Percentiles rank a stretch among this genome's conserved stretches.
Evolutionary conservation across 2,113 vertebrate genomes (phyloP).

Genomic region (Emydocephalus ijimae): DNA sequence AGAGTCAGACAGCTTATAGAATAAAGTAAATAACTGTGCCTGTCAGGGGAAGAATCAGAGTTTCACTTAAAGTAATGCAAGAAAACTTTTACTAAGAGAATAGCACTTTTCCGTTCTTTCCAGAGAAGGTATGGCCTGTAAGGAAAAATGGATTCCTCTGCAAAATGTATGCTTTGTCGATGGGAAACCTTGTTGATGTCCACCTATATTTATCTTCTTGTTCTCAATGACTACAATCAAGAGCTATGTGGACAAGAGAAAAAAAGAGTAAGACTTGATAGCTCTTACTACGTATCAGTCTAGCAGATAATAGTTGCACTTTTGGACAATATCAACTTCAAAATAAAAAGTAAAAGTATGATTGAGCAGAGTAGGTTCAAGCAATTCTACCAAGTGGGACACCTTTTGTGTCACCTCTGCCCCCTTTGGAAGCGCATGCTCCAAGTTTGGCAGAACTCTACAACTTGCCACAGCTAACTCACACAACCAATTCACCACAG

Average conservation of each 20-base stretch:
- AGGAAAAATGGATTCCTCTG: background rate
- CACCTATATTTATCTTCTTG: background rate
- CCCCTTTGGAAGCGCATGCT: background rate
- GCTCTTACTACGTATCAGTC: background rate
- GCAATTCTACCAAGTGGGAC: background rate
- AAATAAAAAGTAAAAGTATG: background rate
- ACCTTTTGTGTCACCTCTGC: background rate
- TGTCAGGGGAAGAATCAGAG: slow-evolving; percentile 12
- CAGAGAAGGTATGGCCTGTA: background rate
- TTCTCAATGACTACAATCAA: background rate
- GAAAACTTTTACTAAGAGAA: background rate
- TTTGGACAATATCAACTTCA: background rate
- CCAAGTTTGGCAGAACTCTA: background rate
- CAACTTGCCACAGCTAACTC: background rate
- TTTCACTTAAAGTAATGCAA: background rate
- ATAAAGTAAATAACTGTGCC: slow-evolving; percentile 24
- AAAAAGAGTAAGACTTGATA: background rate
- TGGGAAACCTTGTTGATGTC: background rate
- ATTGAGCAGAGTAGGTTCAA: background rate
- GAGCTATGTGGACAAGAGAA: background rate
- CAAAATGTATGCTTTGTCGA: background rate
- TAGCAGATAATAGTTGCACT: background rate
- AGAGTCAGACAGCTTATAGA: slow-evolving; percentile 29
- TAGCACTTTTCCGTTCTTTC: too few species aligned
- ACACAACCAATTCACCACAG: background rate